phyloP scores from a whole-genome alignment of 37 sponge, comb jelly and placozoan species.

The Trichoplax adhaerens region DNA sequence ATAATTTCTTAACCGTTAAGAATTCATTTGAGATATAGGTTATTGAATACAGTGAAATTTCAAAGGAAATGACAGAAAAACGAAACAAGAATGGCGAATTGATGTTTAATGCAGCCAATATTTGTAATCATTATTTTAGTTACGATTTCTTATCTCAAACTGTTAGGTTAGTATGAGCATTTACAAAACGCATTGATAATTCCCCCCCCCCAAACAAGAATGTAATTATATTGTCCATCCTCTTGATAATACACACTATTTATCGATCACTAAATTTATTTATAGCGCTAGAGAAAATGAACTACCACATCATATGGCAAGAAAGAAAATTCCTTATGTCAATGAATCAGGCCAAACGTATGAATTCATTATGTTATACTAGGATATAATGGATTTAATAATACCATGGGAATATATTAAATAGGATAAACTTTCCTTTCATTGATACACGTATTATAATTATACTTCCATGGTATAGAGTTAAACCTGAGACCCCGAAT shows the following conservation, averaged over 20 bases:
- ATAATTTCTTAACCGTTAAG: background rate
- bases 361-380: too few relatives aligned
- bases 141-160: conserved; percentile 51
- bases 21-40: conserved; percentile 30
- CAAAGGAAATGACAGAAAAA: conserved; percentile 51
- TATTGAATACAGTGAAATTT: conserved; percentile 96
- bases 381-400: too few relatives aligned
- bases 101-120: conserved; percentile 77
- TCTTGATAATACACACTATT: too few relatives aligned
- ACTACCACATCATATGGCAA: conserved; percentile 69
- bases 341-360: conserved; percentile 15
- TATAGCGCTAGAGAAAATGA: conserved; percentile 28
- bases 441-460: too few relatives aligned
- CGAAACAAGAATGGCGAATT: conserved; percentile 54
- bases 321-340: conserved; percentile 81
- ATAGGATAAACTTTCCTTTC: too few relatives aligned
- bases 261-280: background rate
- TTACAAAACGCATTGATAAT: background rate
- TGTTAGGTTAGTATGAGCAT: conserved; percentile 19
- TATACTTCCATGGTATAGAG: conserved; percentile 1
- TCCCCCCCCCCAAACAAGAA: background rate
- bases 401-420: too few relatives aligned
- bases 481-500: conserved; percentile 41
- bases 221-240: background rate
- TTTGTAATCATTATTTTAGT: conserved; percentile 88